Conservation (phyloP, 2,888 invertebrate species). For the Diploptera punctata region DNA sequence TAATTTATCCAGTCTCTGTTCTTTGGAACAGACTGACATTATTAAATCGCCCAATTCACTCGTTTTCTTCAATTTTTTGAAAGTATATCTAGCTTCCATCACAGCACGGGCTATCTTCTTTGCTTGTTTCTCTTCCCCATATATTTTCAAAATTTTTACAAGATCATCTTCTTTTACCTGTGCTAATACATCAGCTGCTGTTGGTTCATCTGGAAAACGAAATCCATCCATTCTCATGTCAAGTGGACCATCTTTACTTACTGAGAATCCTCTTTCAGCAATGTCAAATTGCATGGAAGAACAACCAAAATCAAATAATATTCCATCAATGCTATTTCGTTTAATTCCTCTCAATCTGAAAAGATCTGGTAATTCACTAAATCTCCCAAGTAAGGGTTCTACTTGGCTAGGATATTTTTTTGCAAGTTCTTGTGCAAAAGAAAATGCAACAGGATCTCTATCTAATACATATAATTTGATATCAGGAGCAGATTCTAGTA, state of each 20-base stretch:
- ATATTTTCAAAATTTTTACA: constrained; percentile 82
- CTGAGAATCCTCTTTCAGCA: constrained; percentile 82
- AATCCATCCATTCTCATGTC: constrained; percentile 96
- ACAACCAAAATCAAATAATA: constrained; percentile 92
- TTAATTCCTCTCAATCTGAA: constrained; percentile 65
- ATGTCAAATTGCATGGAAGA: constrained; percentile 95
- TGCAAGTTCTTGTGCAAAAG: constrained; percentile 70
- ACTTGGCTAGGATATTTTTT: constrained; percentile 72
- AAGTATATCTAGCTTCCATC: constrained; percentile 79
- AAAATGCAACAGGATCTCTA: constrained; percentile 82
- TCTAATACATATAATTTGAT: constrained; percentile 82
- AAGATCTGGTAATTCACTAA: constrained; percentile 82
- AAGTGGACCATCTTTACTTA: constrained; percentile 84
- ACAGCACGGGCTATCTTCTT: constrained; percentile 87
- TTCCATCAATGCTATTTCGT: constrained; percentile 78
- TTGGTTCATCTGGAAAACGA: constrained; percentile 72
- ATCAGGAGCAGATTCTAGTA: constrained; percentile 70
- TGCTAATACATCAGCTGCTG: constrained; percentile 88
- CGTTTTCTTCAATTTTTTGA: constrained; percentile 81
- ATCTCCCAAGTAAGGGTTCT: constrained; percentile 82
- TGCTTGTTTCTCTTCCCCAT: constrained; percentile 90
- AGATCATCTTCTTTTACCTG: constrained; percentile 79
- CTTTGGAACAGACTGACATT: constrained; percentile 64
- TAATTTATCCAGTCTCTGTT: constrained; percentile 71
- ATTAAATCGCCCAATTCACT: constrained; percentile 80